A percentile compares a stretch with the other conserved stretches of the same genome.
phyloP scores from a whole-genome alignment of 2,113 vertebrate genomes.

The Muscicapa adusta region DNA sequence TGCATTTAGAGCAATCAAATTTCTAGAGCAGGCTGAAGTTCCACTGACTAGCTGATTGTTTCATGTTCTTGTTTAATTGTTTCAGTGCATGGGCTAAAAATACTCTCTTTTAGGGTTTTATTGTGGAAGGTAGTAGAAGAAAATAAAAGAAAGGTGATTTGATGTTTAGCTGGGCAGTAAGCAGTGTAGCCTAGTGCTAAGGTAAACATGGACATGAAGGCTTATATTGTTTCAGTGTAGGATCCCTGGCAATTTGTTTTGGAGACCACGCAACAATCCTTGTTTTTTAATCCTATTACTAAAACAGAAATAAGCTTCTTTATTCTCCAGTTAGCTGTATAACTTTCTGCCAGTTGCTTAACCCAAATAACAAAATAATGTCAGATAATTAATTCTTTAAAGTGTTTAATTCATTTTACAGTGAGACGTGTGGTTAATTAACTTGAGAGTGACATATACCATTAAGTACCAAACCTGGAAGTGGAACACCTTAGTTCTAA shows the following conservation, averaged over 20 bases:
- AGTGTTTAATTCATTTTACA: neutral
- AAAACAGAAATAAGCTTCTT: neutral
- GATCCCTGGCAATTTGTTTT: conserved; percentile 25
- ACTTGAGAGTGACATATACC: neutral
- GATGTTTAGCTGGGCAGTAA: neutral
- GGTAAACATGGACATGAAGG: neutral
- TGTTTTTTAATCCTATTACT: conserved; percentile 6
- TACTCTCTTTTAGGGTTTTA: neutral
- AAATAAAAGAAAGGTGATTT: neutral
- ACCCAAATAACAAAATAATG: neutral
- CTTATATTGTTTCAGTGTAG: neutral
- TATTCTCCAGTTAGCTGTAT: neutral
- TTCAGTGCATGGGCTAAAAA: neutral
- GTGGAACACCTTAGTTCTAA: neutral
- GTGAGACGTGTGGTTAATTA: neutral
- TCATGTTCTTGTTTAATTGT: neutral
- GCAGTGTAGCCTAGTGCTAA: neutral
- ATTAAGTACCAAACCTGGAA: neutral
- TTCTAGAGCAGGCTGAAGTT: neutral
- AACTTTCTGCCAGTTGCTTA: neutral
- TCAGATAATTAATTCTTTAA: neutral
- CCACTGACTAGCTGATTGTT: neutral
- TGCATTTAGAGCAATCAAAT: neutral
- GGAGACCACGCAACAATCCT: neutral
- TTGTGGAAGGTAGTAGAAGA: neutral